These are phyloP conservation scores for Disparrhopalites patrizii DNA, from an alignment of 2,888 invertebrate genomes.

Conservation along the genomic window DNA sequence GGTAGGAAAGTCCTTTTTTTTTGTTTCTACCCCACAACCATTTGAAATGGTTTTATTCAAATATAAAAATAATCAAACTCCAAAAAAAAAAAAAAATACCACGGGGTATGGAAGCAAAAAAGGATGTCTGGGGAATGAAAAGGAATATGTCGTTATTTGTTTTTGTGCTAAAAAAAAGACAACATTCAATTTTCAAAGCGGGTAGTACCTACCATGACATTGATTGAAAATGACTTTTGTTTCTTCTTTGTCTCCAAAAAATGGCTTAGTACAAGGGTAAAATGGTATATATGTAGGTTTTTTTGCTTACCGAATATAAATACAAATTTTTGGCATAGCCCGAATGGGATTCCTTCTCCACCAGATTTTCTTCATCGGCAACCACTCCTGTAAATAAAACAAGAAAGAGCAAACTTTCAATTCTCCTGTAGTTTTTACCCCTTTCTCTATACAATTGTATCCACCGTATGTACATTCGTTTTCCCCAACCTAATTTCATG, in stretches of 20 bases:
- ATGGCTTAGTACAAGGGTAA: neutral
- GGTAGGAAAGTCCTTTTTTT: neutral
- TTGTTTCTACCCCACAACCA: neutral
- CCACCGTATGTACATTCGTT: too few species aligned
- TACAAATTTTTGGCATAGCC: conserved; percentile 38
- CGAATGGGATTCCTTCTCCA: conserved; percentile 28
- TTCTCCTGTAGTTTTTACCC: neutral
- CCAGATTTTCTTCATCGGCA: conserved; percentile 29
- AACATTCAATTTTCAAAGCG: conserved; percentile 22
- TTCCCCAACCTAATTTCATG: too few species aligned
- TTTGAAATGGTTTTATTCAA: neutral
- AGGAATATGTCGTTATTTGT: conserved; percentile 19
- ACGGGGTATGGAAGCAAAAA: neutral
- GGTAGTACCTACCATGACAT: conserved; percentile 8
- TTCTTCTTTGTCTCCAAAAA: neutral
- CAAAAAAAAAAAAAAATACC: neutral
- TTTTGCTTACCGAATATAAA: conserved; percentile 37
- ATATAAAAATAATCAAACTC: neutral
- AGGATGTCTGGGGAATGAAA: conserved; percentile 8
- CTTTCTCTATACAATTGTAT: too few species aligned
- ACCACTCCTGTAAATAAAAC: conserved; percentile 15
- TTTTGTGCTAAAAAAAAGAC: too few species aligned
- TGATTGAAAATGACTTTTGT: conserved; percentile 14
- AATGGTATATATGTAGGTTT: neutral
- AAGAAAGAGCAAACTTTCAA: neutral